These are phyloP conservation scores for Hydrochoerus hydrochaeris DNA, from an alignment of 2,113 vertebrate genomes.

Conservation along the genomic window DNA sequence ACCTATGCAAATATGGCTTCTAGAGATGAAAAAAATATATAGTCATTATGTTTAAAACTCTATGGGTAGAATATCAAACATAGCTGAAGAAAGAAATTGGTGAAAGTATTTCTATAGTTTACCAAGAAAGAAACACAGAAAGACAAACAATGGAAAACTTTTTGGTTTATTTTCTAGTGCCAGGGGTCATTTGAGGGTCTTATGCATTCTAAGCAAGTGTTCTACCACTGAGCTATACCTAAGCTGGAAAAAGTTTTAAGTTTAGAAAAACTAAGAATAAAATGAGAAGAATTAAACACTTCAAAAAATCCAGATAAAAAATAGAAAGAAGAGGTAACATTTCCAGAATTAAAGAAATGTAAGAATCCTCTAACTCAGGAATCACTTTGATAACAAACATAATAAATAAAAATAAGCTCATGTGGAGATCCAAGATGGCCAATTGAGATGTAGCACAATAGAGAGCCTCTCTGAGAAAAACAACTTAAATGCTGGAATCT, in stretches of 20 bases:
- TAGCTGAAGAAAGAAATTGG: neutral
- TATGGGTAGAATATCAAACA: neutral
- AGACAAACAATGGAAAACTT: neutral
- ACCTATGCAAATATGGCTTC: neutral
- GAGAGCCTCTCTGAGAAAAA: too few species aligned
- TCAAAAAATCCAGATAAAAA: neutral
- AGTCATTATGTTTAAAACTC: neutral
- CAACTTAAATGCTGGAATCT: too few species aligned
- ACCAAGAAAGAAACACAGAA: neutral
- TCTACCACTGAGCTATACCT: neutral
- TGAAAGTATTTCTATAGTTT: slow-evolving; percentile 16
- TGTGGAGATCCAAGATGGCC: too few species aligned
- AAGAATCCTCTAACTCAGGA: neutral
- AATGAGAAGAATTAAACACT: neutral
- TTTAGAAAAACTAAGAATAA: neutral
- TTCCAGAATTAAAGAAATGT: neutral
- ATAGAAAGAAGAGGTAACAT: neutral
- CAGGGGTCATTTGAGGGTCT: neutral
- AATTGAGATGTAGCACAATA: too few species aligned
- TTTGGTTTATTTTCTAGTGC: neutral
- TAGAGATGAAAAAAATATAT: slow-evolving; percentile 16
- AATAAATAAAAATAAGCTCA: slow-evolving; percentile 3
- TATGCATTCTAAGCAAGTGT: neutral
- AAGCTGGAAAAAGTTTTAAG: slow-evolving; percentile 24
- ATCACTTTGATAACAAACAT: neutral